A percentile compares a stretch with the other conserved stretches of the same genome.
phyloP scores from a whole-genome alignment of 2,888 invertebrate species.

The Noctua comes region DNA sequence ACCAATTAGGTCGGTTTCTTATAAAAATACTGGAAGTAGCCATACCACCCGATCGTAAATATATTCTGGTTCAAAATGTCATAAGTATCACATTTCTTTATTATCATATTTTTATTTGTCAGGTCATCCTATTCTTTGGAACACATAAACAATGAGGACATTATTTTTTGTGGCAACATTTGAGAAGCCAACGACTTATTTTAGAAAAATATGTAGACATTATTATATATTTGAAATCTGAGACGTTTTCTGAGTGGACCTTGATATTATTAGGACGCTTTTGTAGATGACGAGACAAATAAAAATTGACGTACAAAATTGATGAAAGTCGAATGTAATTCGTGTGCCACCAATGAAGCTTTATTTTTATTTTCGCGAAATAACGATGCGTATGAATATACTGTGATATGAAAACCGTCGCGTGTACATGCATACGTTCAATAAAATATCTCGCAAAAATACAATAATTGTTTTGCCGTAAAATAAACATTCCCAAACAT shows the following conservation, averaged over 20 bases:
- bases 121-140: conserved; percentile 48
- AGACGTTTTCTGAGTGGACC: conserved; percentile 42
- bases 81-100: conserved; percentile 61
- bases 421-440: conserved; percentile 36
- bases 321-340: conserved; percentile 45
- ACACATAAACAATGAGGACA: conserved; percentile 52
- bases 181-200: conserved; percentile 33
- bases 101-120: conserved; percentile 54
- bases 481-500: conserved; percentile 35
- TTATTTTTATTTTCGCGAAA: conserved; percentile 31
- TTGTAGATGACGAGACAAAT: conserved; percentile 37
- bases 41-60: conserved; percentile 55
- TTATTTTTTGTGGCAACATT: conserved; percentile 37
- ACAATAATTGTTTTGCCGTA: conserved; percentile 29
- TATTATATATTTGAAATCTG: conserved; percentile 50
- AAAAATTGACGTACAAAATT: conserved; percentile 45
- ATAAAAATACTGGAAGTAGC: conserved; percentile 65
- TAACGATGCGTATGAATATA: conserved; percentile 3
- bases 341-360: not conserved
- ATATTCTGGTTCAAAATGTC: conserved; percentile 58
- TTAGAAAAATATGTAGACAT: conserved; percentile 14
- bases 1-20: conserved; percentile 79
- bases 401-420: conserved; percentile 33
- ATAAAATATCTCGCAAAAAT: conserved; percentile 40
- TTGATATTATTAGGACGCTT: conserved; percentile 37